Evolutionary conservation across 1,140 invertebrate genomes (phyloP), one percentile per base, ranked within the genome.

Genomic region (Hestina assimilis): DNA sequence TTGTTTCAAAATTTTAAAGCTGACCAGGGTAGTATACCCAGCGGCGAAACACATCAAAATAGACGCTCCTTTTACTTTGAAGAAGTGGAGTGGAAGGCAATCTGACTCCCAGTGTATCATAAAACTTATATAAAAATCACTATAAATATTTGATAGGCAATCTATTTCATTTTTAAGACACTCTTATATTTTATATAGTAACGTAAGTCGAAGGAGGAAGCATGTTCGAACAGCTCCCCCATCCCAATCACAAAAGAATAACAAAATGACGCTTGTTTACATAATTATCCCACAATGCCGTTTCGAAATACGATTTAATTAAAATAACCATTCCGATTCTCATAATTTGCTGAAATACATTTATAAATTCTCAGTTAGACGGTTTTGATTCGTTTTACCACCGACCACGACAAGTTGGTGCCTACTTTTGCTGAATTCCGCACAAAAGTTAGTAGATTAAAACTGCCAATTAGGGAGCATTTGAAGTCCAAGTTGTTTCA

Each of bases 381-480:
- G 72, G 68, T 78, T 83, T 75, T 76, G 80, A 78, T 81, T 85
- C 74, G 71, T 77, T 78, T 73, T 74, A 63, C 71, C 75, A 67
- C 69, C 73, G 51, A 85, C 81, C 83, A 72, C 78, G 81, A 87
- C 82, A 85, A 87, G 75, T 87, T 83, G 83, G 77, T 82, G 70
- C 81, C 66, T 74, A 82, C 79, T 82, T 83, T 79, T 69, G 77
- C 67, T 72, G 72, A 80, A 77, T 79, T 83, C 78, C 74, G 80
- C 70, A 79, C 80, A 79, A 83, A 87, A 87, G 80, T 87, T 84
- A 82, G 78, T 83, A 83, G 75, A 87, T 85, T 87, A 85, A 85
- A 85, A 80, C 81, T 87, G 83, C 82, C 83, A 87, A 85, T 87
- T 87, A 87, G 73, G 72, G 69, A 83, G 70, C 80, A 85, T 83